Percentiles rank a stretch among this genome's conserved stretches.
Conservation (phyloP, 2,113 vertebrate species). For the Ptychochromis oligacanthus region DNA sequence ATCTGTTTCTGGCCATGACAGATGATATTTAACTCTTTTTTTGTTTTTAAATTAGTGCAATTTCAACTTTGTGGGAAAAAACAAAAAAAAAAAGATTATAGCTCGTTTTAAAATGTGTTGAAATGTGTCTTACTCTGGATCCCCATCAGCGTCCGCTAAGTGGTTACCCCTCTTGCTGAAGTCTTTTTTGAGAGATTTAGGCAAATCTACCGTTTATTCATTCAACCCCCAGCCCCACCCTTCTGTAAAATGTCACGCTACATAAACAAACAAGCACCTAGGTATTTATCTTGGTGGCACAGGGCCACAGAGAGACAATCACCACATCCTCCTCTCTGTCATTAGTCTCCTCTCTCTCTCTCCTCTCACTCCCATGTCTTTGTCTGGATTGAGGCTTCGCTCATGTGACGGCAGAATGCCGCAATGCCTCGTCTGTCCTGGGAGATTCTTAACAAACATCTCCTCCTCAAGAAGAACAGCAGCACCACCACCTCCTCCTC, state of each 20-base stretch:
- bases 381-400: slow-evolving; percentile 74
- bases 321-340: slow-evolving; percentile 22
- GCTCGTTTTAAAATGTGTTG: background rate
- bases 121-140: background rate
- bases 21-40: background rate
- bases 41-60: slow-evolving; percentile 2
- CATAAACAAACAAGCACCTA: slow-evolving; percentile 54
- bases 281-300: slow-evolving; percentile 59
- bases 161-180: background rate
- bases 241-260: slow-evolving; percentile 24
- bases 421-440: slow-evolving; percentile 76
- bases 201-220: background rate
- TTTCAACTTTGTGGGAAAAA: background rate
- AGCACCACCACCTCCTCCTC: background rate
- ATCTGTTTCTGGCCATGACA: slow-evolving; percentile 7
- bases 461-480: slow-evolving; percentile 46
- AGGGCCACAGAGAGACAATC: slow-evolving; percentile 38
- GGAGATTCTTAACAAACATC: slow-evolving; percentile 73
- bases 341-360: slow-evolving; percentile 51
- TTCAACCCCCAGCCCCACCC: slow-evolving; percentile 16
- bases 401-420: slow-evolving; percentile 73
- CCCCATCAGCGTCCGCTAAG: background rate
- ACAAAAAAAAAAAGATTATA: background rate
- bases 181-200: background rate
- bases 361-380: slow-evolving; percentile 63